Evolutionary conservation across 1,140 invertebrate species (phyloP).

Genomic region (Papilio polyxenes): DNA sequence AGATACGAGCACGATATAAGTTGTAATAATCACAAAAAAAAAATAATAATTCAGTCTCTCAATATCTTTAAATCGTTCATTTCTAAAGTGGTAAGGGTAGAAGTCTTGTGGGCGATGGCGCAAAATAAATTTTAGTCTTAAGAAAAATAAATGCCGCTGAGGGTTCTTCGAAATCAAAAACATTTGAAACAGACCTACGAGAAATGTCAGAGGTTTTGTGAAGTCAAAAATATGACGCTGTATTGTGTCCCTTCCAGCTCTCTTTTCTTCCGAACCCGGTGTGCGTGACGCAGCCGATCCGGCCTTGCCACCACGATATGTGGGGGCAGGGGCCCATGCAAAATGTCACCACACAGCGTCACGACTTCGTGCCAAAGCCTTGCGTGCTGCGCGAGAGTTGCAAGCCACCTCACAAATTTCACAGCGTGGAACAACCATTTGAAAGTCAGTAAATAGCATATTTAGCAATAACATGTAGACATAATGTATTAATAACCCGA

Average conservation of each 20-base stretch:
- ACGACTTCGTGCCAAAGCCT: slow-evolving; percentile 86
- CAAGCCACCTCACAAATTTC: slow-evolving; percentile 80
- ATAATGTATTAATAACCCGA: no score
- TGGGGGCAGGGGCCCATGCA: slow-evolving; percentile 85
- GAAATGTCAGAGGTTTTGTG: neutral
- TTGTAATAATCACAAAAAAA: no score
- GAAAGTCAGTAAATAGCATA: slow-evolving; percentile 59
- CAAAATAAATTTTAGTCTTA: no score
- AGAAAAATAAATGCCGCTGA: no score
- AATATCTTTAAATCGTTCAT: no score
- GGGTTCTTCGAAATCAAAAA: no score
- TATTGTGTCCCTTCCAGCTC: slow-evolving; percentile 54
- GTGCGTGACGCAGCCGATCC: slow-evolving; percentile 66
- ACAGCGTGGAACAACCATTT: slow-evolving; percentile 77
- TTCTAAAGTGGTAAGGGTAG: no score
- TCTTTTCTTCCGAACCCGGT: slow-evolving; percentile 73
- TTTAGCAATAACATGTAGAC: neutral
- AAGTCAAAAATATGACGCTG: neutral
- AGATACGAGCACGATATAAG: no score
- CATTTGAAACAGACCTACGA: no score
- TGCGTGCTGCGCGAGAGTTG: slow-evolving; percentile 76
- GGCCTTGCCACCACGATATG: slow-evolving; percentile 77
- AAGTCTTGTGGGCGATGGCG: no score
- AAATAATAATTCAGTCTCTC: no score
- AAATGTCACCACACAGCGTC: slow-evolving; percentile 85